These are phyloP conservation scores for Lepidurus apus DNA, from an alignment of 1,140 invertebrate species.

Conservation along the genomic window DNA sequence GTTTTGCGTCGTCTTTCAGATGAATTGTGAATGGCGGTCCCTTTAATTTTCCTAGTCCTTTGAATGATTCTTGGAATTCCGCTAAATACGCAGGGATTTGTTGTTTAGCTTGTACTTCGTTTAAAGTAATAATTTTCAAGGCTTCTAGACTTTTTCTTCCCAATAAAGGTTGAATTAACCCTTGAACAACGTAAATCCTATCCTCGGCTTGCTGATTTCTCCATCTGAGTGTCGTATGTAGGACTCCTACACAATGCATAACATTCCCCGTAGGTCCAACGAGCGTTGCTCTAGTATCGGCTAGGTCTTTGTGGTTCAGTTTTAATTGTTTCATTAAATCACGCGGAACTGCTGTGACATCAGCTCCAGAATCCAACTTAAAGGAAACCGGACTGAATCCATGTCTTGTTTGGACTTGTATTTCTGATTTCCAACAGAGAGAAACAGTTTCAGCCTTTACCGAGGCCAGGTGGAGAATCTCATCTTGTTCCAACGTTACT, in stretches of 20 bases:
- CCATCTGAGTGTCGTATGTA: not conserved
- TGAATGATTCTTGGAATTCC: constrained; percentile 22
- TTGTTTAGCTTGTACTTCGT: not conserved
- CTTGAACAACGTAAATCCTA: constrained; percentile 18
- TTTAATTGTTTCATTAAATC: not conserved
- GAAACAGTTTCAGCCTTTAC: not conserved
- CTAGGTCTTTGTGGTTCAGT: constrained; percentile 3
- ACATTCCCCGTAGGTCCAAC: constrained; percentile 1
- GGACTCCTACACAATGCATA: not conserved
- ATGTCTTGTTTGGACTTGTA: not conserved
- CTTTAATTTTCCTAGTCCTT: not conserved
- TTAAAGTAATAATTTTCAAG: not conserved
- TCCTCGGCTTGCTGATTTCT: constrained; percentile 2
- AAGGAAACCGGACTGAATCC: not conserved
- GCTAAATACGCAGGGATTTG: not conserved
- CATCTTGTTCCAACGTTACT: not conserved
- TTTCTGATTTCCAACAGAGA: not conserved
- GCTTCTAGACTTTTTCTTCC: not conserved
- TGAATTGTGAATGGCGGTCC: not conserved
- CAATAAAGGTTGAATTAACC: not conserved
- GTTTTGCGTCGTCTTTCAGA: constrained; percentile 24
- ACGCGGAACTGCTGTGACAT: constrained; percentile 19
- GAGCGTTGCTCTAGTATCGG: too few relatives aligned
- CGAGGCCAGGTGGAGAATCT: not conserved
- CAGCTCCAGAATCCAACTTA: constrained; percentile 28